phyloP scores from a whole-genome alignment of 2,888 invertebrate genomes.

The Heliconius ismenius region DNA sequence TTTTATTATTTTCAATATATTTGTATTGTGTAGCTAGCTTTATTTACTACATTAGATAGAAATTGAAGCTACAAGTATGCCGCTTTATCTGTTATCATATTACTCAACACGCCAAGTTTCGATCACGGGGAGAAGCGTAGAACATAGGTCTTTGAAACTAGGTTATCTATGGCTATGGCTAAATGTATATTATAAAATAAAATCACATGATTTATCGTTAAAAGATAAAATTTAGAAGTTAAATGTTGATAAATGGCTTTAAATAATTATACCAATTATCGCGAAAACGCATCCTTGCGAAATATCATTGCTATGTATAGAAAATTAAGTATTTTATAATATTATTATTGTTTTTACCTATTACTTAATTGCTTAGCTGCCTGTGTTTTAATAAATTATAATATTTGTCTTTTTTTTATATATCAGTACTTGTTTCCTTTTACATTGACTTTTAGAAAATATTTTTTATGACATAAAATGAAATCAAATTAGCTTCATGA shows the following conservation, averaged over 20 bases:
- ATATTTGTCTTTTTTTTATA: background rate
- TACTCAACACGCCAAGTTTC: no score
- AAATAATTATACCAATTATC: no score
- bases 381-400: background rate
- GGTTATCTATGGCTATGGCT: no score
- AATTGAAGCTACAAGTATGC: background rate
- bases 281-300: background rate
- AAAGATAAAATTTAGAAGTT: no score
- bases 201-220: no score
- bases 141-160: no score
- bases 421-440: background rate
- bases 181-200: no score
- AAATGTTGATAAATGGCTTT: no score
- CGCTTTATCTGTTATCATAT: no score
- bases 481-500: no score
- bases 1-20: background rate
- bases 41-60: background rate
- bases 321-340: background rate
- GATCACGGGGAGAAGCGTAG: no score
- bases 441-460: background rate
- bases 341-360: background rate
- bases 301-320: background rate
- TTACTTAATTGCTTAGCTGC: background rate
- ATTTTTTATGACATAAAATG: no score
- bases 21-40: background rate